Evolutionary conservation across 1,140 invertebrate species (phyloP).

Genomic region (Trachymyrmex septentrionalis): DNA sequence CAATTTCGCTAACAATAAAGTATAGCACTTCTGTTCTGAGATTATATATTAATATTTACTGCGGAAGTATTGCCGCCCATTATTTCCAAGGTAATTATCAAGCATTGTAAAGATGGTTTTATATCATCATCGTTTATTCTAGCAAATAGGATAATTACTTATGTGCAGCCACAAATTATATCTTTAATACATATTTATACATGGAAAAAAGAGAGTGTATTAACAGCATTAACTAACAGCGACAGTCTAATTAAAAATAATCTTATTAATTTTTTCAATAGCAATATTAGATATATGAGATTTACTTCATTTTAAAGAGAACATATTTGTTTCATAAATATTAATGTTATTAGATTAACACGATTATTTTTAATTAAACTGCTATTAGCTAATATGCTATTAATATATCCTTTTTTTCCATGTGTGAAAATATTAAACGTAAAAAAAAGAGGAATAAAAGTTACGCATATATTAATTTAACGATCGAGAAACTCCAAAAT

Average conservation of each 20-base stretch:
- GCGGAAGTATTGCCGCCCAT: neutral
- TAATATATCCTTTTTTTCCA: too few relatives aligned
- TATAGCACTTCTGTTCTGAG: constrained; percentile 33
- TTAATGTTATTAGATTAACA: too few relatives aligned
- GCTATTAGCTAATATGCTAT: too few relatives aligned
- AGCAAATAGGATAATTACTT: neutral
- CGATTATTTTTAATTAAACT: too few relatives aligned
- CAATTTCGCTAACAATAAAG: constrained; percentile 54
- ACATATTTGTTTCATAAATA: neutral
- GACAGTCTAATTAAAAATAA: constrained; percentile 1
- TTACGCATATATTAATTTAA: neutral
- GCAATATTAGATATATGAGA: neutral
- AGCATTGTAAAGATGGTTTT: neutral
- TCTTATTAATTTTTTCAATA: neutral
- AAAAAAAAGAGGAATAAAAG: neutral
- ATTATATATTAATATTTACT: constrained; percentile 56
- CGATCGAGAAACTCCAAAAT: neutral
- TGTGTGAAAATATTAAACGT: neutral
- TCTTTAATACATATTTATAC: constrained; percentile 3
- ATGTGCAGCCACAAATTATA: neutral
- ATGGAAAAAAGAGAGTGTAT: neutral
- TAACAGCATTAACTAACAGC: neutral
- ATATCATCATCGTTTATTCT: constrained; percentile 14
- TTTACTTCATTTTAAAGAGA: neutral
- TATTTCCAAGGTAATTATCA: constrained; percentile 17